Evolutionary conservation across 2,113 vertebrate genomes (phyloP).

Genomic region (Peromyscus californicus): DNA sequence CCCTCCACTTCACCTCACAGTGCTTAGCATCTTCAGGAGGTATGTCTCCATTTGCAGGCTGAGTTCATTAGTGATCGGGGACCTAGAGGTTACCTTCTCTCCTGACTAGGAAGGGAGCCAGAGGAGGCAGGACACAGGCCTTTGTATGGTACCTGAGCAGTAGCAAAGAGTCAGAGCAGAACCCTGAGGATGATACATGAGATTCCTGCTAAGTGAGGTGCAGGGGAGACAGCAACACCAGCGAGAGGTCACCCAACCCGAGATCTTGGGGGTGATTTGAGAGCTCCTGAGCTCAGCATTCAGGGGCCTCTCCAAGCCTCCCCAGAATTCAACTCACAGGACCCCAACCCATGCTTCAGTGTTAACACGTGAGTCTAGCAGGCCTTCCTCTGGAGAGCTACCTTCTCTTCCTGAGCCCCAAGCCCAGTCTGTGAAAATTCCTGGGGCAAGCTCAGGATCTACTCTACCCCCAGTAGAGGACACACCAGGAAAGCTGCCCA

Average conservation of each 20-base stretch:
- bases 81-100: neutral
- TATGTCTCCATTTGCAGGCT: neutral
- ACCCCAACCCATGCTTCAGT: neutral
- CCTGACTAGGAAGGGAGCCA: neutral
- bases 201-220: neutral
- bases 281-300: neutral
- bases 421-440: neutral
- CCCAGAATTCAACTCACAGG: neutral
- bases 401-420: neutral
- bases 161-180: neutral
- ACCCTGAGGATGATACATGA: rapidly evolving
- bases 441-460: neutral
- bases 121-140: neutral
- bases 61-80: neutral
- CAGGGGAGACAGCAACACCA: neutral
- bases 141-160: neutral
- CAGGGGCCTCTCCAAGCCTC: neutral
- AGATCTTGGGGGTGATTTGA: neutral
- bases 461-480: neutral
- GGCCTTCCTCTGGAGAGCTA: neutral
- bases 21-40: neutral
- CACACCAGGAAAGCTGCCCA: neutral
- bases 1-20: neutral
- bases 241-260: neutral
- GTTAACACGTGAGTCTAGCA: neutral